These are phyloP conservation scores for Opisthocomus hoazin DNA, from an alignment of 2,113 vertebrate genomes.

Conservation along the genomic window DNA sequence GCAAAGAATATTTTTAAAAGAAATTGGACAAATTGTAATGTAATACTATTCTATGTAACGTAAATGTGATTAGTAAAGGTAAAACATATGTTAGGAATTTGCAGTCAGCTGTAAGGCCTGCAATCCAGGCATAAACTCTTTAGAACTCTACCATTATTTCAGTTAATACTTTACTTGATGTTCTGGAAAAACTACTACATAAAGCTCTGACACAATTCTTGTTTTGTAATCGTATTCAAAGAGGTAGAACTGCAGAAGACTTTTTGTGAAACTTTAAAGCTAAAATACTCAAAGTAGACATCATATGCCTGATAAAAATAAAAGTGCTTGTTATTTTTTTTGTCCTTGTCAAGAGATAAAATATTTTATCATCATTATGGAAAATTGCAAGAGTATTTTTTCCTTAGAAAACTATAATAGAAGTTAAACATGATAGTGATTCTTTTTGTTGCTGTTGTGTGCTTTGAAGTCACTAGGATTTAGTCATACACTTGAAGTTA, in stretches of 20 bases:
- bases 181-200: not conserved
- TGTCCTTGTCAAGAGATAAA: not conserved
- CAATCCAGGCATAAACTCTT: not conserved
- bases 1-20: not conserved
- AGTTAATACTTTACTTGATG: not conserved
- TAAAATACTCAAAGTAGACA: not conserved
- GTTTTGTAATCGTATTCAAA: not conserved
- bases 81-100: not conserved
- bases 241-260: not conserved
- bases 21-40: not conserved
- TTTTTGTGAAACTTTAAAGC: not conserved
- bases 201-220: not conserved
- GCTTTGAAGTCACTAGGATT: constrained; percentile 34
- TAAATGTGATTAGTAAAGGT: not conserved
- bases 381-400: not conserved
- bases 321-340: not conserved
- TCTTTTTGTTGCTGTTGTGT: not conserved
- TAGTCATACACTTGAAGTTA: not conserved
- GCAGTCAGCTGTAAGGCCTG: not conserved
- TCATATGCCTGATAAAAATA: not conserved
- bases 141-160: not conserved
- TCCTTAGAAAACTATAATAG: not conserved
- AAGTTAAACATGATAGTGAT: not conserved
- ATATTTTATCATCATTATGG: not conserved
- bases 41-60: not conserved